Conservation (phyloP, 2,888 invertebrate genomes). For the Megastigmus dorsalis region DNA sequence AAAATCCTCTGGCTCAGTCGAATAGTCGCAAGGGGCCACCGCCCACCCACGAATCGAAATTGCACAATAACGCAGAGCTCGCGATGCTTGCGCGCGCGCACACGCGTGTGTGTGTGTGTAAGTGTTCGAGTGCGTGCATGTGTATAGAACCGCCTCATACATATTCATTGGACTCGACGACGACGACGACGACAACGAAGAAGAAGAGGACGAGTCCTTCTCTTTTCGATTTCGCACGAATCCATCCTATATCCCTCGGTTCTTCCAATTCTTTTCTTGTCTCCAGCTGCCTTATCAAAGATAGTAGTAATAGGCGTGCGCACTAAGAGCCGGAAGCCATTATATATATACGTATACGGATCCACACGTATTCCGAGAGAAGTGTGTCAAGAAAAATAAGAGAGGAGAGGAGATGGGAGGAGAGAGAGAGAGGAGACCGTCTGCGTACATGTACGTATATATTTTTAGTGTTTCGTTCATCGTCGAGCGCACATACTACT, state of each 20-base stretch:
- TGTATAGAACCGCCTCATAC: constrained; percentile 32
- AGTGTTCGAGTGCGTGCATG: no score
- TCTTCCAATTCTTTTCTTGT: neutral
- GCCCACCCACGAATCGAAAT: constrained; percentile 51
- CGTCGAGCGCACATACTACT: neutral
- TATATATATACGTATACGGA: neutral
- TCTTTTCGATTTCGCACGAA: constrained; percentile 20
- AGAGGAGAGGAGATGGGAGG: neutral
- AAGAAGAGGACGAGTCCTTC: neutral
- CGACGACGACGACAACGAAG: neutral
- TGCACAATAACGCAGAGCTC: constrained; percentile 45
- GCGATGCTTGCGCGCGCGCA: neutral
- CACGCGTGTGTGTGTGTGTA: no score
- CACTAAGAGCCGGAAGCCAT: constrained; percentile 8
- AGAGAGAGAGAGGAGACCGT: neutral
- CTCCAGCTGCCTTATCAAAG: neutral
- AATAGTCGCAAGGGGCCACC: constrained; percentile 30
- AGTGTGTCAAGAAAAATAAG: constrained; percentile 43
- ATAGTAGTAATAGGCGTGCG: neutral
- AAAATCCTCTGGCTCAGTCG: no score
- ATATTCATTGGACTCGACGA: constrained; percentile 25
- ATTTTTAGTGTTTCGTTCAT: constrained; percentile 25
- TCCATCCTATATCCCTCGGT: neutral
- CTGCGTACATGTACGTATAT: neutral
- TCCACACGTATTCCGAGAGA: neutral